phyloP scores from a whole-genome alignment of 2,113 vertebrate species.

The Lepus americanus region DNA sequence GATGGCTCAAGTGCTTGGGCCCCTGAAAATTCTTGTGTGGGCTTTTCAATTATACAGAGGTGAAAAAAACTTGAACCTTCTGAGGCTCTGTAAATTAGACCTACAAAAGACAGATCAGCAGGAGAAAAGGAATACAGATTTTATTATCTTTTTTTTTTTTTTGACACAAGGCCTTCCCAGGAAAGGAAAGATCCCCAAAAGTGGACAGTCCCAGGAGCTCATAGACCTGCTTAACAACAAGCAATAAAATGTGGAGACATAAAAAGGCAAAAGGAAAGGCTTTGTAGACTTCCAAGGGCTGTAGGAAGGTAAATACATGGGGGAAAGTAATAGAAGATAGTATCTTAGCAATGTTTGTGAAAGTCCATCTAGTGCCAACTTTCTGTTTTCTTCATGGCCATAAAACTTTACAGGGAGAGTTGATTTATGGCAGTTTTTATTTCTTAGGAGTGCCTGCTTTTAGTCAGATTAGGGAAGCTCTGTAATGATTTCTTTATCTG shows the following conservation, averaged over 20 bases:
- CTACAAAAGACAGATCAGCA: background rate
- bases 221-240: background rate
- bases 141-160: slow-evolving; percentile 45
- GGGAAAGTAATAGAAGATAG: background rate
- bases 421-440: background rate
- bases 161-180: background rate
- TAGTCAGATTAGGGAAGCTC: background rate
- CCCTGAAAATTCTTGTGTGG: background rate
- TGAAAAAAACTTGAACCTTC: background rate
- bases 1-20: too few relatives aligned
- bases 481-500: slow-evolving; percentile 25
- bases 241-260: background rate
- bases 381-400: background rate
- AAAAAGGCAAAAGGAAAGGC: background rate
- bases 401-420: background rate
- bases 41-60: background rate
- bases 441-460: slow-evolving; percentile 36
- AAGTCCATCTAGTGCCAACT: background rate
- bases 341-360: background rate
- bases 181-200: slow-evolving; percentile 16
- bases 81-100: background rate
- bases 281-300: background rate
- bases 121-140: background rate
- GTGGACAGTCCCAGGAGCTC: background rate
- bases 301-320: background rate